phyloP scores from a whole-genome alignment of 2,113 vertebrate genomes.

The Cynocephalus volans region DNA sequence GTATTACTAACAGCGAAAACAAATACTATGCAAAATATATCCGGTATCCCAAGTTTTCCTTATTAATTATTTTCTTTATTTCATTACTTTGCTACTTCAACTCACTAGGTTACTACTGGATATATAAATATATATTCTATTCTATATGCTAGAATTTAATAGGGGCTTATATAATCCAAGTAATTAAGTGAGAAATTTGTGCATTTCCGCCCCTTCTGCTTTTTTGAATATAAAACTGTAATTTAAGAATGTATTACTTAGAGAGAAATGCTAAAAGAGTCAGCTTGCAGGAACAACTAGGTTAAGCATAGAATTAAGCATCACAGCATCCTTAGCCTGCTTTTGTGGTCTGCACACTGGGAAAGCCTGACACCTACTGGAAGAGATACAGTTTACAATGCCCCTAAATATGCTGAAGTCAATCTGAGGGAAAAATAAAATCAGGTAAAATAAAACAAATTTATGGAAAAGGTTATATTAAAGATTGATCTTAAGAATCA shows the following conservation, averaged over 20 bases:
- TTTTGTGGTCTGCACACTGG: neutral
- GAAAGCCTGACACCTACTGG: slow-evolving; percentile 80
- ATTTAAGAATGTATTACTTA: neutral
- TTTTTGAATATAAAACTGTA: slow-evolving; percentile 13
- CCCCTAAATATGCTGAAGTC: neutral
- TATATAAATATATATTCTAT: neutral
- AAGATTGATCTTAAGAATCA: neutral
- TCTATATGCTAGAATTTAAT: slow-evolving; percentile 5
- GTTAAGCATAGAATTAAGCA: neutral
- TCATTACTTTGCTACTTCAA: neutral
- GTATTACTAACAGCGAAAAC: neutral
- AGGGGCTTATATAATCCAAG: neutral
- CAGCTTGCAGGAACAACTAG: neutral
- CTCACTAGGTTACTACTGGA: neutral
- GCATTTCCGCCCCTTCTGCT: neutral
- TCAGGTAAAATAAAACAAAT: neutral
- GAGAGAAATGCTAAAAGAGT: neutral
- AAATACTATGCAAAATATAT: neutral
- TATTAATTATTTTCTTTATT: neutral
- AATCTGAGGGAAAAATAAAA: neutral
- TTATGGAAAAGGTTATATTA: neutral
- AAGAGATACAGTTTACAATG: neutral
- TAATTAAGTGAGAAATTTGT: neutral
- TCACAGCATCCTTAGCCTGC: neutral
- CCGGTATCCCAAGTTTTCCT: neutral